Conservation (phyloP, 2,797 vertebrate genomes). For the Eupleurogrammus muticus region DNA sequence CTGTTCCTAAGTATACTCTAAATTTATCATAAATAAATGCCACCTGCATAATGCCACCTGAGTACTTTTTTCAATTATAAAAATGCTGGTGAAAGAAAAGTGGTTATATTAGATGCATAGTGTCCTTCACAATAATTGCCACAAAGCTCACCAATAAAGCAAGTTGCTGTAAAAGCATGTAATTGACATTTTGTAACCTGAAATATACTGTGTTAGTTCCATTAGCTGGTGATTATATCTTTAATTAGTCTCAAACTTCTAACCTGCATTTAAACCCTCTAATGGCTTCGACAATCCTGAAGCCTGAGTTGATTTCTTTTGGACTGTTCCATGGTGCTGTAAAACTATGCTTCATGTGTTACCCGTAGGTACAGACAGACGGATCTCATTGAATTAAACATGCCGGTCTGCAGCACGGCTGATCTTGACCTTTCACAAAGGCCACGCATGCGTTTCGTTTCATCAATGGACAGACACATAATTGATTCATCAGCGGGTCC, state of each 20-base stretch:
- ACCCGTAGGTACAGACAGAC: slow-evolving; percentile 50
- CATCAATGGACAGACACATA: slow-evolving; percentile 51
- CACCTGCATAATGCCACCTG: no score
- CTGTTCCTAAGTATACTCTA: no score
- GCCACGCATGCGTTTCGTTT: slow-evolving; percentile 63
- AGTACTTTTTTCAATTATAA: no score
- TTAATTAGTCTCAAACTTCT: slow-evolving; percentile 15
- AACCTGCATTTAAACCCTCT: not conserved
- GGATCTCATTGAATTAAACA: slow-evolving; percentile 72
- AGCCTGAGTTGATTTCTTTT: slow-evolving; percentile 18
- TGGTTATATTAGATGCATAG: slow-evolving; percentile 7
- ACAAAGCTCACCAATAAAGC: not conserved
- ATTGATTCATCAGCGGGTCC: slow-evolving; percentile 79
- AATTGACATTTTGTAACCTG: not conserved
- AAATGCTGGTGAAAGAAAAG: slow-evolving; percentile 12
- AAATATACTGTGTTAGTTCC: not conserved
- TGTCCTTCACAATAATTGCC: slow-evolving; percentile 41
- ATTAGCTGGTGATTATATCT: not conserved
- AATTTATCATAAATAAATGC: no score
- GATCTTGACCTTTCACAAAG: slow-evolving; percentile 78
- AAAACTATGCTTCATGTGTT: slow-evolving; percentile 31
- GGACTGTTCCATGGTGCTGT: slow-evolving; percentile 25
- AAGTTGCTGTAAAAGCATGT: not conserved
- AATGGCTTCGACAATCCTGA: slow-evolving; percentile 1
- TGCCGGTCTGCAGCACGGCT: slow-evolving; percentile 39